A percentile compares a stretch with the other conserved stretches of the same genome.
Evolutionary conservation across 2,888 invertebrate species (phyloP).

Genomic region (Orthosia gothica): DNA sequence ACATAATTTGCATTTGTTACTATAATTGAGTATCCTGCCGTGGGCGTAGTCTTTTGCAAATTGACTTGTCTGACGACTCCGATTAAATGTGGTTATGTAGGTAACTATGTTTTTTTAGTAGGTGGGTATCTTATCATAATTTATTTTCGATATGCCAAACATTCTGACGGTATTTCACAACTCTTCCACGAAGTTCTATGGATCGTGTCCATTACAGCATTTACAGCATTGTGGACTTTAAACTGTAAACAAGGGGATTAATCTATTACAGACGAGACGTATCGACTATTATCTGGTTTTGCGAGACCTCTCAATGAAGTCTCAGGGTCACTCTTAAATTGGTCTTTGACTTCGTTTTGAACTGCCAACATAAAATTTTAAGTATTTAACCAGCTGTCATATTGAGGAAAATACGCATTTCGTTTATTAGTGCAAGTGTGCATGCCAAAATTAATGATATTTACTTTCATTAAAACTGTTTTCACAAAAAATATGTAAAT

Average conservation of each 20-base stretch:
- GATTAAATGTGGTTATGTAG: constrained; percentile 9
- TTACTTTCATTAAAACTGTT: too few relatives aligned
- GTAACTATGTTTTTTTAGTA: background rate
- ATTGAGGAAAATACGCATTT: background rate
- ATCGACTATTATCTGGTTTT: constrained; percentile 40
- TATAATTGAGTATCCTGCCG: constrained; percentile 6
- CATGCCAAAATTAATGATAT: background rate
- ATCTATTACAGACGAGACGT: constrained; percentile 30
- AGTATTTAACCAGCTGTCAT: background rate
- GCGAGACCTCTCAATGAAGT: constrained; percentile 25
- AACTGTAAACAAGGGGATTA: constrained; percentile 38
- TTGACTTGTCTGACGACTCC: constrained; percentile 33
- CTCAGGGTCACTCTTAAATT: constrained; percentile 38
- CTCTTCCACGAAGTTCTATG: constrained; percentile 15
- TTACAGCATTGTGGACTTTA: constrained; percentile 35
- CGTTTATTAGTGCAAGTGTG: background rate
- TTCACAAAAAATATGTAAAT: too few relatives aligned
- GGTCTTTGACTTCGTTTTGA: constrained; percentile 35
- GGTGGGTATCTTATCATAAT: background rate
- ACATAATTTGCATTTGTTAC: constrained; percentile 41
- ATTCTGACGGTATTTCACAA: constrained; percentile 31
- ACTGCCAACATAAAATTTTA: constrained; percentile 17
- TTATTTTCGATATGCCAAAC: constrained; percentile 5
- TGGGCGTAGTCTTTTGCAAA: constrained; percentile 34
- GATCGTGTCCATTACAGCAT: constrained; percentile 18